Evolutionary conservation across 2,797 vertebrate genomes (phyloP), one percentile per base, ranked within the genome.

Genomic region (Craterocephalus amniculus): DNA sequence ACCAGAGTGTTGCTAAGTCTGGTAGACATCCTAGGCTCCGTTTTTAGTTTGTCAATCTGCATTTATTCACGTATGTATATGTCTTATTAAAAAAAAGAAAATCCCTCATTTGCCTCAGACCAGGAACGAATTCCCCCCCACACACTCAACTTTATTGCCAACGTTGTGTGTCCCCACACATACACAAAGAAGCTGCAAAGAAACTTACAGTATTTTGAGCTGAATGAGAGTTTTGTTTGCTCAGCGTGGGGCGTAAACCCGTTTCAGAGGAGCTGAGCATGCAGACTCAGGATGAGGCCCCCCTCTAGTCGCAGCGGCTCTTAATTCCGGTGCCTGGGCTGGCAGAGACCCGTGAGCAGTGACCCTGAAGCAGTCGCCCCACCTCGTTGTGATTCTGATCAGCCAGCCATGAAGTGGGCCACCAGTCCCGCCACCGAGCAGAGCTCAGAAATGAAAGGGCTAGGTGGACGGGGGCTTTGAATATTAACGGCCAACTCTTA

Each of bases 331-430:
- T 81, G 80, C 88, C 86, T 87, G 78, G 81, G 84, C 84, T 61
- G 66, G 84, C 89, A 89, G 87, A 86, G 79, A 70, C 71, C 31
- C 26, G 52, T 74, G 67, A 79, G 74, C 90, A 83, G 84, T 94
- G 93, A 94, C 91, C 93, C 92, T 85, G 89, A 94, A 93, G 84
- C 86, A 91, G 92, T 87, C 78, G 74, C 86, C 88, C 87, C 87
- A 88, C 88, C 87, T 92, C 80, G 63, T 84, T 92, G 92, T 92
- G 90, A 93, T 93, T 93, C 81, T 84, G 89, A 86, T 83, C 91
- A 92, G 78, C 89, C 92, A 92, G 88, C 88, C 91, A 89, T 92
- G 90, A 94, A 94, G 82, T 90, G 80, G 83, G 78, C 86, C 87
- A 88, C 88, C 79, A 83, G 80, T 80, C 84, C 78, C 57, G 63